A percentile compares a stretch with the other conserved stretches of the same genome.
phyloP scores from a whole-genome alignment of 2,113 vertebrate species.

The Leptodactylus fuscus region DNA sequence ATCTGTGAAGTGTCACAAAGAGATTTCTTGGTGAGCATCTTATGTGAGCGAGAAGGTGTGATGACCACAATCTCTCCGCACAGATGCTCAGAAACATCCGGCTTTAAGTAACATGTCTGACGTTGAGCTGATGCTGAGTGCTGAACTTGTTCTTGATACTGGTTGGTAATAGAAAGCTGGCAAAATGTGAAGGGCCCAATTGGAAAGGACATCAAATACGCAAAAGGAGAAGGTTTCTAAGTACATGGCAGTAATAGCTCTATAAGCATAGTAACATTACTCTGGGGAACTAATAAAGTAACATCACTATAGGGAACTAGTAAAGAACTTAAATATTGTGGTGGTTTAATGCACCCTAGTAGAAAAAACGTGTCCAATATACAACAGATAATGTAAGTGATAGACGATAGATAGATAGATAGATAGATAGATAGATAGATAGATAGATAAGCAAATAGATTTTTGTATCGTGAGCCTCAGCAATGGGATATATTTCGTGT shows the following conservation, averaged over 20 bases:
- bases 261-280: no score
- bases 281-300: no score
- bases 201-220: not conserved
- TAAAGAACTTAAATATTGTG: no score
- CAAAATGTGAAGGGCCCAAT: not conserved
- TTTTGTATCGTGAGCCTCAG: no score
- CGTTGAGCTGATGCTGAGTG: constrained; percentile 2
- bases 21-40: not conserved
- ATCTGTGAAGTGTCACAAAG: not conserved
- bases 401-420: no score
- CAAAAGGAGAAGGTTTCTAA: not conserved
- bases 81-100: not conserved
- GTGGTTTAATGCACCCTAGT: no score
- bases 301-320: no score
- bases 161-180: not conserved
- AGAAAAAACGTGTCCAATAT: no score
- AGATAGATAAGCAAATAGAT: no score
- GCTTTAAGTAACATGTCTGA: not conserved
- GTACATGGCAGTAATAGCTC: not conserved
- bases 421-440: no score
- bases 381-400: no score
- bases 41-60: not conserved
- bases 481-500: not conserved
- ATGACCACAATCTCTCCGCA: not conserved
- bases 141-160: not conserved